Percentiles rank a stretch among this genome's conserved stretches.
These are phyloP conservation scores for Mesorhabditis belari DNA, from an alignment of 2,888 invertebrate species.

Conservation along the genomic window DNA sequence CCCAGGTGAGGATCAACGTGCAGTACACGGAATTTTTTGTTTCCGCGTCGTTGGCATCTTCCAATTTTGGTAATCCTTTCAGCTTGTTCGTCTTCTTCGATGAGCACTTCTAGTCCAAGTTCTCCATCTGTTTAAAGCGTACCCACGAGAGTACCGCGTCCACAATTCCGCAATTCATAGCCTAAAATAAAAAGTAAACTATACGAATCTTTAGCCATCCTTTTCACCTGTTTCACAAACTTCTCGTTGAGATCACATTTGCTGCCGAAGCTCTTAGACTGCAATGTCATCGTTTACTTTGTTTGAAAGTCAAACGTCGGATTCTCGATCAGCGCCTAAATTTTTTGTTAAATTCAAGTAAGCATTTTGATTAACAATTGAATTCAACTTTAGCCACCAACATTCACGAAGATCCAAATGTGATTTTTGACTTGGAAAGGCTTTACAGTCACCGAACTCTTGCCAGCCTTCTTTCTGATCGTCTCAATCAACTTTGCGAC, in stretches of 20 bases:
- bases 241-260: slow-evolving; percentile 81
- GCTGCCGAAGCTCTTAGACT: slow-evolving; percentile 87
- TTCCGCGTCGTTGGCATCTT: slow-evolving; percentile 94
- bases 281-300: slow-evolving; percentile 96
- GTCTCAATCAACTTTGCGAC: slow-evolving; percentile 80
- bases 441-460: slow-evolving; percentile 79
- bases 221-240: slow-evolving; percentile 59
- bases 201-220: slow-evolving; percentile 1
- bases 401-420: slow-evolving; percentile 94
- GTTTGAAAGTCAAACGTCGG: slow-evolving; percentile 99
- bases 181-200: slow-evolving; percentile 40
- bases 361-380: too few species aligned
- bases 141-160: slow-evolving; percentile 93
- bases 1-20: slow-evolving; percentile 95
- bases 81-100: slow-evolving; percentile 79
- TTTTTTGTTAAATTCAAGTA: too few species aligned
- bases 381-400: too few species aligned
- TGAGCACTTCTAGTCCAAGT: slow-evolving; percentile 71
- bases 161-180: slow-evolving; percentile 78
- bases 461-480: slow-evolving; percentile 79
- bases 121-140: slow-evolving; percentile 78
- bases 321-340: slow-evolving; percentile 94
- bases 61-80: slow-evolving; percentile 79
- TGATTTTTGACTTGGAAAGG: slow-evolving; percentile 91
- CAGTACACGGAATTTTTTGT: slow-evolving; percentile 76